These are phyloP conservation scores for Sinohyriopsis cumingii DNA, from an alignment of 2,888 invertebrate species.

Conservation along the genomic window DNA sequence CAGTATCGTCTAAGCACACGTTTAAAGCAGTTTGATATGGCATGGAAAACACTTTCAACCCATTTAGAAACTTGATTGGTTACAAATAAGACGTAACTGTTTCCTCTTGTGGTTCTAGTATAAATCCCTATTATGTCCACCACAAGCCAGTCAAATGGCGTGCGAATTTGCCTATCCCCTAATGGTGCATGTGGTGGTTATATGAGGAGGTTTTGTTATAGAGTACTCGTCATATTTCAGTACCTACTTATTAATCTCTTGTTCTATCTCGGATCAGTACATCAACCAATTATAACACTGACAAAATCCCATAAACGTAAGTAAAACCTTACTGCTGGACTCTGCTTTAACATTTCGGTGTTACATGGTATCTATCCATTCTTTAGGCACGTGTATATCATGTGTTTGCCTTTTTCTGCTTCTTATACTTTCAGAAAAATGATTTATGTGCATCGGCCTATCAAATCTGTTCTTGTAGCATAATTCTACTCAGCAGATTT, in stretches of 20 bases:
- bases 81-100: slow-evolving; percentile 15
- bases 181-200: slow-evolving; percentile 11
- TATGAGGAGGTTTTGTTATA: slow-evolving; percentile 11
- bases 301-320: slow-evolving; percentile 9
- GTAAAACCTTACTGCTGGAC: slow-evolving; percentile 15
- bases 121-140: slow-evolving; percentile 25
- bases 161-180: slow-evolving; percentile 84
- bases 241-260: slow-evolving; percentile 9
- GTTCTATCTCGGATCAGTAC: slow-evolving; percentile 14
- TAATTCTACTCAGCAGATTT: no score
- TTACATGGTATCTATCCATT: background rate
- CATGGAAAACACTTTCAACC: slow-evolving; percentile 19
- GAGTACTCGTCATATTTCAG: slow-evolving; percentile 16
- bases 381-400: no score
- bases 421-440: no score
- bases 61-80: slow-evolving; percentile 27
- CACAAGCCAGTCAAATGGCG: slow-evolving; percentile 19
- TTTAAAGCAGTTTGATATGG: slow-evolving; percentile 22
- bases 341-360: slow-evolving; percentile 1
- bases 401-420: no score
- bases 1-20: slow-evolving; percentile 12
- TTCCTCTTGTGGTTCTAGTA: slow-evolving; percentile 16
- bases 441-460: no score
- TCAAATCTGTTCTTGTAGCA: no score
- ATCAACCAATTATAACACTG: slow-evolving; percentile 2